phyloP scores from a whole-genome alignment of 2,797 vertebrate species.

The Dipus sagitta region DNA sequence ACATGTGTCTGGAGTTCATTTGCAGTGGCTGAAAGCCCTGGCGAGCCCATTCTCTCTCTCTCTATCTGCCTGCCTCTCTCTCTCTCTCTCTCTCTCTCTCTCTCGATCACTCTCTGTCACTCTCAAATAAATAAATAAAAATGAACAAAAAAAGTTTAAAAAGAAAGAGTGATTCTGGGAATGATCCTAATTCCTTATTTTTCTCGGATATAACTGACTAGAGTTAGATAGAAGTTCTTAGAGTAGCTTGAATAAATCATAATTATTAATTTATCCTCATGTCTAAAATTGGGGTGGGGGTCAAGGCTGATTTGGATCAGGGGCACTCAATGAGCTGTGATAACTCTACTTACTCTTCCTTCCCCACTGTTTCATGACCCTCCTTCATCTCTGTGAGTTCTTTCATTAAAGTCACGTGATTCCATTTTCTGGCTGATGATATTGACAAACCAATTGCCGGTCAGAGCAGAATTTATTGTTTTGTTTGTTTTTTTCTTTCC shows the following conservation, averaged over 20 bases:
- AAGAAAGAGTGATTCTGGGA: neutral
- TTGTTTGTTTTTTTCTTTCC: no score
- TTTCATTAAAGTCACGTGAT: neutral
- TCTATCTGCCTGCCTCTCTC: no score
- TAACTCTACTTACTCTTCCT: neutral
- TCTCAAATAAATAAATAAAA: no score
- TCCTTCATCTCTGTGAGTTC: neutral
- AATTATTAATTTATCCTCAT: neutral
- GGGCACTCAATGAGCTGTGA: neutral
- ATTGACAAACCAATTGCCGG: neutral
- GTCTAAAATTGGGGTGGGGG: neutral
- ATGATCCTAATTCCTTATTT: neutral
- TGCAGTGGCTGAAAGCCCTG: no score
- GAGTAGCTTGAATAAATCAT: neutral
- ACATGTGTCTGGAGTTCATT: no score
- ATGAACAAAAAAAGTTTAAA: no score
- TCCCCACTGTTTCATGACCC: neutral
- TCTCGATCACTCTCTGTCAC: no score
- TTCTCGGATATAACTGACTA: neutral
- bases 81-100: no score
- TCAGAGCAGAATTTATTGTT: neutral
- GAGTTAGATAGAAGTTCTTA: neutral
- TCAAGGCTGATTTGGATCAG: neutral
- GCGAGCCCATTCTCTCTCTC: no score
- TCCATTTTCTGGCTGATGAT: neutral